phyloP scores from a whole-genome alignment of 2,888 invertebrate genomes.

The Morpho helenor region DNA sequence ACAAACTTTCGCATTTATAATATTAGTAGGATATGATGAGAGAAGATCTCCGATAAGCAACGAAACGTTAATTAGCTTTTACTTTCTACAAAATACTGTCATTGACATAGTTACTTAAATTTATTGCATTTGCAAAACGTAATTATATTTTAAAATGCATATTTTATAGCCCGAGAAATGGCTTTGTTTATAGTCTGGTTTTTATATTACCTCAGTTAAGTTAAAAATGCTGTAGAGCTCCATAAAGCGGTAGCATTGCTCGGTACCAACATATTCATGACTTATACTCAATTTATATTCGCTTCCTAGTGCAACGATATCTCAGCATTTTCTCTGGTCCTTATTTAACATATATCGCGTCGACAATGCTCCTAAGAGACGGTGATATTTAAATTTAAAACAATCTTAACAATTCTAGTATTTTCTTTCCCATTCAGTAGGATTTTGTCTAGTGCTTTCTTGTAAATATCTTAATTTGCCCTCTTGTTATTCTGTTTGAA shows the following conservation, averaged over 20 bases:
- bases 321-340: slow-evolving; percentile 50
- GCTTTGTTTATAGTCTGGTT: slow-evolving; percentile 9
- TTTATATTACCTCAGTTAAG: slow-evolving; percentile 6
- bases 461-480: slow-evolving; percentile 19
- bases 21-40: too few species aligned
- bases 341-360: slow-evolving; percentile 43
- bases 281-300: slow-evolving; percentile 67
- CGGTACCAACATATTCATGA: slow-evolving; percentile 48
- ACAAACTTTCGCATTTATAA: too few species aligned
- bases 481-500: slow-evolving; percentile 10
- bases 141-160: slow-evolving; percentile 6
- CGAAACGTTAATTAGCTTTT: slow-evolving; percentile 7
- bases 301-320: slow-evolving; percentile 54
- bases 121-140: slow-evolving; percentile 9
- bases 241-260: slow-evolving; percentile 20
- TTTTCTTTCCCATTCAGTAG: slow-evolving; percentile 23
- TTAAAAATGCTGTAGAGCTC: slow-evolving; percentile 20
- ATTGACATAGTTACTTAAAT: slow-evolving; percentile 3
- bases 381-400: slow-evolving; percentile 48
- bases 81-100: slow-evolving; percentile 8
- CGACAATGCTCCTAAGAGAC: slow-evolving; percentile 30
- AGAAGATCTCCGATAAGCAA: background rate
- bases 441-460: slow-evolving; percentile 19
- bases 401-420: slow-evolving; percentile 31
- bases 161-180: slow-evolving; percentile 5